A percentile compares a stretch with the other conserved stretches of the same genome.
Evolutionary conservation across 2,888 invertebrate species (phyloP).

Genomic region (Crematogaster levior): DNA sequence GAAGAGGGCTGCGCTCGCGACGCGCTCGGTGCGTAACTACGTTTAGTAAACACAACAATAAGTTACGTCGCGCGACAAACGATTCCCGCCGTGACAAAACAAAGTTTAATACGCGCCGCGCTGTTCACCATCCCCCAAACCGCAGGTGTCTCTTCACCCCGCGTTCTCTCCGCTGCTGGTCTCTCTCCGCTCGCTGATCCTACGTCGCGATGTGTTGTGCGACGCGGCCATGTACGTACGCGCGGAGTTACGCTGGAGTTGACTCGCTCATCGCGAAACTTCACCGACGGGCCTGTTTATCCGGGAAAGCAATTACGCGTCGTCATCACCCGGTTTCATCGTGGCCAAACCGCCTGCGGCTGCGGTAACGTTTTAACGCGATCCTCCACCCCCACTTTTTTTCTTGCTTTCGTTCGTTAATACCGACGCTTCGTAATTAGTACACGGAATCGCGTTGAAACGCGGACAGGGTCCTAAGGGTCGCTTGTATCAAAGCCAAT

Average conservation of each 20-base stretch:
- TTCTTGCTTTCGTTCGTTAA: constrained; percentile 40
- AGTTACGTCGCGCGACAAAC: constrained; percentile 82
- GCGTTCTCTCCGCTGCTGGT: constrained; percentile 14
- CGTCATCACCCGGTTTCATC: constrained; percentile 65
- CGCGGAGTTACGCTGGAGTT: constrained; percentile 15
- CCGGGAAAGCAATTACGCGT: constrained; percentile 82
- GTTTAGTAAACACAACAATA: constrained; percentile 84
- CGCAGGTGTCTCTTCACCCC: neutral
- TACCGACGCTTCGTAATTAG: constrained; percentile 24
- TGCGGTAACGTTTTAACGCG: constrained; percentile 56
- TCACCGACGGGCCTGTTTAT: constrained; percentile 76
- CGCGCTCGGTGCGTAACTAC: constrained; percentile 76
- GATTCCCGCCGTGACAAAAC: constrained; percentile 79
- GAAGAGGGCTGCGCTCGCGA: constrained; percentile 55
- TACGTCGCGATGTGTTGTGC: neutral
- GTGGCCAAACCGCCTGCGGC: constrained; percentile 44
- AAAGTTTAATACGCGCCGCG: constrained; percentile 79
- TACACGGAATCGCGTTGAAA: neutral
- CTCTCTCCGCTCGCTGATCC: constrained; percentile 19
- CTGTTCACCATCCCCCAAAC: constrained; percentile 36
- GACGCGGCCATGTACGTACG: constrained; percentile 29
- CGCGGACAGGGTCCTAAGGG: constrained; percentile 11
- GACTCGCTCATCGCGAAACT: constrained; percentile 54
- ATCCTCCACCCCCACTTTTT: neutral
- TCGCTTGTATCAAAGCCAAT: constrained; percentile 27